Base-by-base conservation (phyloP, 2,113 vertebrate species). In the Tachycineta bicolor region DNA sequence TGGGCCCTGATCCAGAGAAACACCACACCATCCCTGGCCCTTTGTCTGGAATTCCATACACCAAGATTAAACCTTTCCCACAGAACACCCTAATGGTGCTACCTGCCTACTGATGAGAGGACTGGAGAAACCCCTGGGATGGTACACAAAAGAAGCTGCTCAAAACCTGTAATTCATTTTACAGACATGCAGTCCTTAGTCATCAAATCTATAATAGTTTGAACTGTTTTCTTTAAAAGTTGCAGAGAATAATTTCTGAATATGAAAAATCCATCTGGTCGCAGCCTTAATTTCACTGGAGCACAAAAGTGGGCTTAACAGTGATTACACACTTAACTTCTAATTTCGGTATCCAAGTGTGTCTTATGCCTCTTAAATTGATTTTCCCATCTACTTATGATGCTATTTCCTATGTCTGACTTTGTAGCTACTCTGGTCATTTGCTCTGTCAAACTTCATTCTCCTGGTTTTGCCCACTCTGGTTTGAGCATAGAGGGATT, bases 21-120 rank as follows among this genome's bases (percentile, higher is more conserved):
- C 12, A 41, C 18, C 0, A 2, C 14, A 41, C 14, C 0, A 0
- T n/a, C 11, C 10, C 20, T 28, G 31, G 13, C 17, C 50, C 31
- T 69, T 46, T 46, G 14, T 39, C 26, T 26, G 52, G 33, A 81
- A 37, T 43, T 26, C 16, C 67, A 29, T 11, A 12, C 1, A 1
- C 55, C 24, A 50, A 10, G 12, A 82, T 60, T 20, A 59, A 89
- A 71, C 9, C 24, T 56, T 79, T 60, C 31, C 29, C 53, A 62
- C 13, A 39, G 31, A 59, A 65, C 33, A 5, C 6, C 14, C 28
- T 59, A 9, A 26, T 33, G 41, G 12, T 62, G 16, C 34, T 81
- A 13, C 29, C 22, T 75, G 34, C 25, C 56, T 43, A 16, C 4
- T 9, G 9, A 11, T 13, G n/a, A 79, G 47, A 62, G 14, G n/a